Evolutionary conservation across 2,888 invertebrate genomes (phyloP).

Genomic region (Nephrotoma flavescens): DNA sequence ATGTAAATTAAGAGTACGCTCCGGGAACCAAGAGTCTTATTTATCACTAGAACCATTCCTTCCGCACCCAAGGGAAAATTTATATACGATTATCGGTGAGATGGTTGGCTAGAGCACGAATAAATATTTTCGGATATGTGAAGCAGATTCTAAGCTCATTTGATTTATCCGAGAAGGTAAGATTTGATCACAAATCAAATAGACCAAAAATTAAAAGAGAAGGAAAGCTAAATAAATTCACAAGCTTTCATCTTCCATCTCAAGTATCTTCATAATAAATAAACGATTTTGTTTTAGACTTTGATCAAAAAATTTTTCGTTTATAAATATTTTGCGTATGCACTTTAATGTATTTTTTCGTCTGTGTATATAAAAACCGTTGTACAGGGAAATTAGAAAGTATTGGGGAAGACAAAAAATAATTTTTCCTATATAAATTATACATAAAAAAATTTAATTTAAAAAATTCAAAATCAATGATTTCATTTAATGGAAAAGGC

Average conservation of each 20-base stretch:
- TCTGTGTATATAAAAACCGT: neutral
- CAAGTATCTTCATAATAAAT: neutral
- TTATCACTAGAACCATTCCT: too few species aligned
- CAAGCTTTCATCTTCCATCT: neutral
- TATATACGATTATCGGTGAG: too few species aligned
- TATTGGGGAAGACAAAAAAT: neutral
- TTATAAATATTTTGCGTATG: neutral
- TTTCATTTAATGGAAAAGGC: neutral
- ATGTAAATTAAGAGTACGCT: too few species aligned
- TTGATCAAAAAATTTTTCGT: neutral
- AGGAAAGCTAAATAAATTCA: neutral
- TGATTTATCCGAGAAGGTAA: neutral
- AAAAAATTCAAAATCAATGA: neutral
- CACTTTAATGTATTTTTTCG: too few species aligned
- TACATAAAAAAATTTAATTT: neutral
- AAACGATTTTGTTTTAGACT: neutral
- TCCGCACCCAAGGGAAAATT: too few species aligned
- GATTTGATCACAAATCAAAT: neutral
- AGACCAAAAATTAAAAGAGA: too few species aligned
- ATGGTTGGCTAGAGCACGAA: too few species aligned
- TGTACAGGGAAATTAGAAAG: neutral
- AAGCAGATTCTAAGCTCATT: too few species aligned
- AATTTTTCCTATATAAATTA: neutral
- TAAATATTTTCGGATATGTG: too few species aligned
- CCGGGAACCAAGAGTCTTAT: too few species aligned